Percentiles rank a stretch among this genome's conserved stretches.
Conservation (phyloP, 2,888 invertebrate genomes). For the Cataglyphis albicans region DNA sequence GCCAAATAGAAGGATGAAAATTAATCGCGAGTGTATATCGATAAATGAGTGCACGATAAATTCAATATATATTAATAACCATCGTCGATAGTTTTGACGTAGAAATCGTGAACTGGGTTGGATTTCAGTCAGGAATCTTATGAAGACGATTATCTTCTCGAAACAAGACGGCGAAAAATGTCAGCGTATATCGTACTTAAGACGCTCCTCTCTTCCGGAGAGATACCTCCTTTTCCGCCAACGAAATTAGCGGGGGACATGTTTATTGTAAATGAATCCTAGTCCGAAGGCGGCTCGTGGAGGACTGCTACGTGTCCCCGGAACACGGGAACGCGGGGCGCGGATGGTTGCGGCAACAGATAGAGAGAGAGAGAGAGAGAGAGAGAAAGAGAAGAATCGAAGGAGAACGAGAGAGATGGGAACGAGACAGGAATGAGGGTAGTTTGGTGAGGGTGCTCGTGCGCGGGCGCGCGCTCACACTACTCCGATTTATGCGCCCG, state of each 20-base stretch:
- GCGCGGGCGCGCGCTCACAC: slow-evolving; percentile 68
- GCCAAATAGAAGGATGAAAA: not conserved
- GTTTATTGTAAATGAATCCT: slow-evolving; percentile 86
- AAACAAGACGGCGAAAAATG: slow-evolving; percentile 69
- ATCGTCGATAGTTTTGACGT: slow-evolving; percentile 54
- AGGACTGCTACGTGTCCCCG: slow-evolving; percentile 73
- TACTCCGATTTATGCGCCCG: slow-evolving; percentile 84
- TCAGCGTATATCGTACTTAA: slow-evolving; percentile 75
- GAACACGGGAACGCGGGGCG: slow-evolving; percentile 41
- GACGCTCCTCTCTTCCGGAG: slow-evolving; percentile 71
- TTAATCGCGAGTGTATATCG: slow-evolving; percentile 15
- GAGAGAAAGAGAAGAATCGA: slow-evolving; percentile 36
- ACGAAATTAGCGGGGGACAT: slow-evolving; percentile 84
- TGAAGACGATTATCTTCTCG: slow-evolving; percentile 67
- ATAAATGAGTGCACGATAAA: not conserved
- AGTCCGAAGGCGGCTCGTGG: slow-evolving; percentile 72
- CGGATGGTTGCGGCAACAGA: not conserved
- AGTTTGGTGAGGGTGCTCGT: slow-evolving; percentile 68
- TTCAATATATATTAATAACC: slow-evolving; percentile 18
- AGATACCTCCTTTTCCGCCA: slow-evolving; percentile 77
- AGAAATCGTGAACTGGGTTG: slow-evolving; percentile 38
- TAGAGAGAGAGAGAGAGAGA: slow-evolving; percentile 29
- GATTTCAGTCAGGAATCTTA: slow-evolving; percentile 23
- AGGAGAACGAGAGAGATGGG: slow-evolving; percentile 50
- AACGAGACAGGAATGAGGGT: slow-evolving; percentile 62